Conservation (phyloP, 1,140 invertebrate species). For the Calliphora vicina region DNA sequence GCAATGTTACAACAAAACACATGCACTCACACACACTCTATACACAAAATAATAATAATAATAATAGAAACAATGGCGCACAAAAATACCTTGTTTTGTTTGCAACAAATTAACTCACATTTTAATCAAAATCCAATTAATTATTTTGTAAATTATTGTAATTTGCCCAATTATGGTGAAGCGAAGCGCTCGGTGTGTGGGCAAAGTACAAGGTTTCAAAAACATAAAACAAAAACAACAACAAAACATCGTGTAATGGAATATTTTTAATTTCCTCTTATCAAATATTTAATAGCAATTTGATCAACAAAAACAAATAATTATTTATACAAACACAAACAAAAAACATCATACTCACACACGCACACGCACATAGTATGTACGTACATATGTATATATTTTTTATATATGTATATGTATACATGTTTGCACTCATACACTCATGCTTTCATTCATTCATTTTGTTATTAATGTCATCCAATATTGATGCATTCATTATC, state of each 20-base stretch:
- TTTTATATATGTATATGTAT: no score
- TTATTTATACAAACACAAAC: background rate
- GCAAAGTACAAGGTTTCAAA: background rate
- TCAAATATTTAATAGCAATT: constrained; percentile 8
- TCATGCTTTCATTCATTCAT: background rate
- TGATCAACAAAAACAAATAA: background rate
- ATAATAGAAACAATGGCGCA: background rate
- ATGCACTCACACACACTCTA: background rate
- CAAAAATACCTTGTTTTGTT: background rate
- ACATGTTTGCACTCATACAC: background rate
- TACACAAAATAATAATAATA: background rate
- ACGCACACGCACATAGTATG: background rate
- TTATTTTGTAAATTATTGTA: background rate
- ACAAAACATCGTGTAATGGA: background rate
- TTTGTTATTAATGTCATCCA: background rate
- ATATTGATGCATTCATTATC: background rate
- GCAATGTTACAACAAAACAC: background rate
- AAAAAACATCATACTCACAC: background rate
- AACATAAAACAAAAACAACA: background rate
- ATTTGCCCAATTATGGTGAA: no score
- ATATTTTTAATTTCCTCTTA: constrained; percentile 7
- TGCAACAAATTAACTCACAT: background rate
- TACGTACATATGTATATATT: background rate
- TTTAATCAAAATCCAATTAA: background rate
- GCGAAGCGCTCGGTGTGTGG: background rate